phyloP scores from a whole-genome alignment of 2,113 vertebrate genomes.

The Poecile atricapillus region DNA sequence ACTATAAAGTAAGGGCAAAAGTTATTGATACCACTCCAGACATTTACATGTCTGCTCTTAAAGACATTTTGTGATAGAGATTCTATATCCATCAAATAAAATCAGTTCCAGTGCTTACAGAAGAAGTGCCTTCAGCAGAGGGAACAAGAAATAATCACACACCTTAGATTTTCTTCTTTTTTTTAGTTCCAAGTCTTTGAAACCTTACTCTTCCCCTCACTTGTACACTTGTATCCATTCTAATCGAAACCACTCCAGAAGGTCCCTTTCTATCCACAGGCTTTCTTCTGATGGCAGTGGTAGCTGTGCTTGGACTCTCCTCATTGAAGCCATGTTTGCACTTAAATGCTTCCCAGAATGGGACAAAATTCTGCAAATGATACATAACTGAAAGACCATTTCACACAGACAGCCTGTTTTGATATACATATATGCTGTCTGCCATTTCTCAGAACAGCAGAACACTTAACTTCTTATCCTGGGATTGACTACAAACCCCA shows the following conservation, averaged over 20 bases:
- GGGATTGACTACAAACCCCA: not conserved
- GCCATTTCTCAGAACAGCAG: not conserved
- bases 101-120: not conserved
- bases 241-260: not conserved
- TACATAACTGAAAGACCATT: not conserved
- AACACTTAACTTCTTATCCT: not conserved
- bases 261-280: not conserved
- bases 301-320: not conserved
- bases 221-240: not conserved
- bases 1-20: not conserved
- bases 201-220: not conserved
- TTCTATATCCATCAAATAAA: not conserved
- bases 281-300: not conserved
- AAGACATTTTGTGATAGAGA: not conserved
- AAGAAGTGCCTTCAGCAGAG: not conserved
- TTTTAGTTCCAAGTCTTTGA: not conserved
- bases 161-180: not conserved
- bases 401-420: not conserved
- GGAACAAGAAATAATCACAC: not conserved
- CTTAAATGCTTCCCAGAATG: not conserved
- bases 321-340: not conserved
- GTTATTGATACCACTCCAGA: not conserved
- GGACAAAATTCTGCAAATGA: not conserved
- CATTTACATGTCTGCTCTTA: not conserved
- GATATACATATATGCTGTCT: rapidly evolving